Evolutionary conservation across 2,888 invertebrate species (phyloP).

Genomic region (Luffia ferchaultella): DNA sequence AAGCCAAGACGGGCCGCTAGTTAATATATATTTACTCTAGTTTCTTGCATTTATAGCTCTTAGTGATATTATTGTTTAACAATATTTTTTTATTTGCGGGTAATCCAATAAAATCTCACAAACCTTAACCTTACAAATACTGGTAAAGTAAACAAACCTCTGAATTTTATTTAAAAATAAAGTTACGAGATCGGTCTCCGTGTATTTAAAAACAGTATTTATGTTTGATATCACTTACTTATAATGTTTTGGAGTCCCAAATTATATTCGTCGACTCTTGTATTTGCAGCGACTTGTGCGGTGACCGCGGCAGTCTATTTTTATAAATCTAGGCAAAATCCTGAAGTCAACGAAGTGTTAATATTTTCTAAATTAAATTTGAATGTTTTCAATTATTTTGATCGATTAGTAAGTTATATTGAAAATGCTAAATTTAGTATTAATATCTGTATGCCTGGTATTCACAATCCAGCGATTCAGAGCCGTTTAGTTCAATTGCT

Average conservation of each 20-base stretch:
- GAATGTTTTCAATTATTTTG: slow-evolving; percentile 52
- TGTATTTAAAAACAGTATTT: slow-evolving; percentile 24
- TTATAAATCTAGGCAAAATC: slow-evolving; percentile 41
- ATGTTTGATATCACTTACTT: slow-evolving; percentile 44
- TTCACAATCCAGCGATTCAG: slow-evolving; percentile 55
- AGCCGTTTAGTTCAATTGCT: slow-evolving; percentile 41
- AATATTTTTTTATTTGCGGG: slow-evolving; percentile 19
- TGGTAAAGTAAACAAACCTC: slow-evolving; percentile 27
- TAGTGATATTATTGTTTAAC: no score
- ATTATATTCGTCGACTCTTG: slow-evolving; percentile 45
- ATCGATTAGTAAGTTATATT: slow-evolving; percentile 48
- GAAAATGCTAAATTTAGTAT: slow-evolving; percentile 43
- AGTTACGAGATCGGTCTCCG: slow-evolving; percentile 35
- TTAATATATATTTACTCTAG: no score
- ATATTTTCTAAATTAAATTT: slow-evolving; percentile 56
- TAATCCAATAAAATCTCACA: slow-evolving; percentile 23
- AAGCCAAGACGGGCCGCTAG: no score
- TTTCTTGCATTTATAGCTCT: no score
- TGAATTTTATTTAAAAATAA: slow-evolving; percentile 41
- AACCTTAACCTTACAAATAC: slow-evolving; percentile 20
- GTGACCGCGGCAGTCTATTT: slow-evolving; percentile 45
- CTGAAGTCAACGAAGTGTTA: slow-evolving; percentile 55
- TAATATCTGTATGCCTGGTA: slow-evolving; percentile 54
- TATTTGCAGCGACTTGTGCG: slow-evolving; percentile 45
- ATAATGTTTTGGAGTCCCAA: slow-evolving; percentile 41